Conservation (phyloP, 2,113 vertebrate species). For the Eptesicus fuscus region DNA sequence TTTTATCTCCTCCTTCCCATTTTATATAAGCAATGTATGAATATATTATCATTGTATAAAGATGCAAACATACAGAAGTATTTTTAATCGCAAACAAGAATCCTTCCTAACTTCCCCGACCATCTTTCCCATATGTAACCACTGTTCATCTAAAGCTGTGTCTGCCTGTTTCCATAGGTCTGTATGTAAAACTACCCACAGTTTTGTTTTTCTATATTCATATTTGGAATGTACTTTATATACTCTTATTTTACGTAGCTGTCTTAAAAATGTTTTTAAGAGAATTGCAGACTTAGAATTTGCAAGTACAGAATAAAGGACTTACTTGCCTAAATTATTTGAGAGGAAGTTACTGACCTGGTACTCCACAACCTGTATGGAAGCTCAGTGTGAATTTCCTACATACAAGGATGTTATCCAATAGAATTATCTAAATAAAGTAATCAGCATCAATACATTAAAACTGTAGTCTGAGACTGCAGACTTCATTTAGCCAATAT, state of each 20-base stretch:
- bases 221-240: constrained; percentile 1
- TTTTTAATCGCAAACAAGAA: constrained; percentile 8
- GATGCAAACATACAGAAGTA: neutral
- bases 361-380: neutral
- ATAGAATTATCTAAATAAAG: neutral
- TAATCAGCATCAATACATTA: neutral
- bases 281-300: neutral
- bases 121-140: neutral
- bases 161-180: neutral
- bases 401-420: neutral
- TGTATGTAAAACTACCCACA: neutral
- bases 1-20: neutral
- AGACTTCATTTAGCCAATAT: neutral
- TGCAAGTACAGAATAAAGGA: neutral
- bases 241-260: neutral
- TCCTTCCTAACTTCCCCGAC: neutral
- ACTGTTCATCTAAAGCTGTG: neutral
- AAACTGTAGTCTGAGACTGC: neutral
- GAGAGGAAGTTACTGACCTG: neutral
- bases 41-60: constrained; percentile 16
- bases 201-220: neutral
- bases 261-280: neutral
- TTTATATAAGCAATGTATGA: constrained; percentile 27
- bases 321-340: neutral
- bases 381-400: neutral